A percentile compares a stretch with the other conserved stretches of the same genome.
Conservation (phyloP, 2,888 invertebrate genomes). For the Rhamphomyia laevipes region DNA sequence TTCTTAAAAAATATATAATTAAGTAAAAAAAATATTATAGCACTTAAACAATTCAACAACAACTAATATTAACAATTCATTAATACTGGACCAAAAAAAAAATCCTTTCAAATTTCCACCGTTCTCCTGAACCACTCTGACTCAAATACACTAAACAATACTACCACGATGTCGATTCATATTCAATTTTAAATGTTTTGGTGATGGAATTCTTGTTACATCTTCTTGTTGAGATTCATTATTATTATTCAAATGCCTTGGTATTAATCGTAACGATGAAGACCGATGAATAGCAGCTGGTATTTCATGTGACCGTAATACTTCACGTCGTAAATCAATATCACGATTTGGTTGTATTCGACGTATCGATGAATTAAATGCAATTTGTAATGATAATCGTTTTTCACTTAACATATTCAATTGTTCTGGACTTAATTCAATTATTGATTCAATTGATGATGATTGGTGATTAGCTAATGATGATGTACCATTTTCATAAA, state of each 20-base stretch:
- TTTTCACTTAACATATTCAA: conserved; percentile 32
- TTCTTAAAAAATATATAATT: too few species aligned
- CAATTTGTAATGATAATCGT: conserved; percentile 34
- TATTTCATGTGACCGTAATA: conserved; percentile 24
- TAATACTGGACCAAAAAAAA: too few species aligned
- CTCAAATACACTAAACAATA: background rate
- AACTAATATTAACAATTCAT: too few species aligned
- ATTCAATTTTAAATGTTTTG: background rate
- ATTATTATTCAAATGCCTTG: background rate
- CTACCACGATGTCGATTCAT: background rate
- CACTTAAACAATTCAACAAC: too few species aligned
- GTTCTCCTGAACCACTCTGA: too few species aligned
- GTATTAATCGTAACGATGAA: conserved; percentile 16
- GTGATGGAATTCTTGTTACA: background rate
- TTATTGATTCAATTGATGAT: conserved; percentile 22
- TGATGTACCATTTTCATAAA: background rate
- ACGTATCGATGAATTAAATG: conserved; percentile 28
- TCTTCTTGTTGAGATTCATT: background rate
- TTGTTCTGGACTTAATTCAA: conserved; percentile 34
- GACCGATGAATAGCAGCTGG: conserved; percentile 27
- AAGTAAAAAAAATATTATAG: too few species aligned
- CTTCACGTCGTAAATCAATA: conserved; percentile 22
- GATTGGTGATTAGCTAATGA: background rate
- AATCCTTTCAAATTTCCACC: too few species aligned
- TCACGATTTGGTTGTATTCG: conserved; percentile 17